Percentiles rank a stretch among this genome's conserved stretches.
Conservation (phyloP, 2,113 vertebrate genomes). For the Oncorhynchus keta region DNA sequence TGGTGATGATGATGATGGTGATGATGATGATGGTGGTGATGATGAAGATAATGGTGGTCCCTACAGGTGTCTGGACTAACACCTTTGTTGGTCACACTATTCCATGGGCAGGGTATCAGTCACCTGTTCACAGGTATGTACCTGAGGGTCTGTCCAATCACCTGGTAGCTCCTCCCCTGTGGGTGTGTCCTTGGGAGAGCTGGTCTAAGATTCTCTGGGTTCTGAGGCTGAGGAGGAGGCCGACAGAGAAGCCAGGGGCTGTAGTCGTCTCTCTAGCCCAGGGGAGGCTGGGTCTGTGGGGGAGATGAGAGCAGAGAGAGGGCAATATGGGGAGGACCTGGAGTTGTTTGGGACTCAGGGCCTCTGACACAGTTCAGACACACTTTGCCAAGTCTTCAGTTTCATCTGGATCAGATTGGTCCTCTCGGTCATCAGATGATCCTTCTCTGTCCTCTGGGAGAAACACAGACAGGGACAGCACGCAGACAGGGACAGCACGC, state of each 20-base stretch:
- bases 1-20: neutral
- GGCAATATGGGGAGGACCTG: slow-evolving; percentile 86
- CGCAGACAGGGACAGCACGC: too few species aligned
- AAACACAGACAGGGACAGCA: neutral
- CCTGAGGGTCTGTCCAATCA: slow-evolving; percentile 16
- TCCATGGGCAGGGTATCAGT: neutral
- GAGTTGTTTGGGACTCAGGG: slow-evolving; percentile 90
- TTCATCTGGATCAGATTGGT: slow-evolving; percentile 83
- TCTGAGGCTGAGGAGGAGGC: slow-evolving; percentile 15
- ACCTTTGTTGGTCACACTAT: neutral
- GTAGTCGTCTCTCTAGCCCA: slow-evolving; percentile 18
- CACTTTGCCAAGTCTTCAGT: slow-evolving; percentile 82
- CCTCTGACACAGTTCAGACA: slow-evolving; percentile 85
- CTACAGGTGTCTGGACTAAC: neutral
- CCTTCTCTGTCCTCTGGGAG: slow-evolving; percentile 83
- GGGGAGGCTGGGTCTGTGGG: slow-evolving; percentile 65
- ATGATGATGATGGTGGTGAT: neutral
- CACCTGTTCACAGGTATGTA: neutral
- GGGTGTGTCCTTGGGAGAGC: slow-evolving; percentile 30
- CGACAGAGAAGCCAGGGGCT: slow-evolving; percentile 35
- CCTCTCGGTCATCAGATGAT: slow-evolving; percentile 83
- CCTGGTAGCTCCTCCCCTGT: slow-evolving; percentile 4
- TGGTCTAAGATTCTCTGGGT: slow-evolving; percentile 3
- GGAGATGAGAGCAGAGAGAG: slow-evolving; percentile 78
- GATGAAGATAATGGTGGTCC: neutral